Evolutionary conservation across 1,140 invertebrate genomes (phyloP), one percentile per base, ranked within the genome.

Genomic region (Camponotus pennsylvanicus): DNA sequence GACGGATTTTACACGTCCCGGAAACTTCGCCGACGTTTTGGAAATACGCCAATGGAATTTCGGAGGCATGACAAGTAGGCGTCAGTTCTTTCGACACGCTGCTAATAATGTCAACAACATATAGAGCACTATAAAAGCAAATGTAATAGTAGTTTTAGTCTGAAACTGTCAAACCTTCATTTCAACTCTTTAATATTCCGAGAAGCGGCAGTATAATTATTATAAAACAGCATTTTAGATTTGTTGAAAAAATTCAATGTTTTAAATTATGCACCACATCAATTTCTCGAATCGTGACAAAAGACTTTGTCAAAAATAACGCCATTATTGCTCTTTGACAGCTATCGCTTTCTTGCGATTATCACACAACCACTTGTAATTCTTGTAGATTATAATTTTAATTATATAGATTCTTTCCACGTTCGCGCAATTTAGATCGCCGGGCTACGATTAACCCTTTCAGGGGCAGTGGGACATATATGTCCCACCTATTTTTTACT

Each of bases 11-110:
- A 42, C 69, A 6, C 55, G 55, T 83, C n/a, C 79, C 21, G 79
- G 67, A 61, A 83, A 32, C 32, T 49, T 82, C 52, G 77, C 32
- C 59, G 61, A 67, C 69, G 18, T 73, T 86, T 88, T 92, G 91
- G 91, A 86, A 32, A 11, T 1, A 13, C 57, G 91, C 91, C 91
- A 92, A 90, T 89, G 86, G 89, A 91, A 92, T 87, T 69, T 85
- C 83, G 87, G 87, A 82, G 40, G 57, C 76, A 34, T n/a, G 77
- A 86, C 63, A 32, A 32, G 27, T 18, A 71, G 66, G 52, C 59
- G 69, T 63, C 34, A 21, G 69, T 42, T 79, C 77, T 88, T 49
- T 85, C 82, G 52, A 45, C 69, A 75, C 55, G 52, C 59, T 45
- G 37, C 67, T 91, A 85, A 89, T 89, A 89, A 90, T 85, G 70